Evolutionary conservation across 2,888 invertebrate species (phyloP), one percentile per base, ranked within the genome.

Genomic region (Sinelater perroti): DNA sequence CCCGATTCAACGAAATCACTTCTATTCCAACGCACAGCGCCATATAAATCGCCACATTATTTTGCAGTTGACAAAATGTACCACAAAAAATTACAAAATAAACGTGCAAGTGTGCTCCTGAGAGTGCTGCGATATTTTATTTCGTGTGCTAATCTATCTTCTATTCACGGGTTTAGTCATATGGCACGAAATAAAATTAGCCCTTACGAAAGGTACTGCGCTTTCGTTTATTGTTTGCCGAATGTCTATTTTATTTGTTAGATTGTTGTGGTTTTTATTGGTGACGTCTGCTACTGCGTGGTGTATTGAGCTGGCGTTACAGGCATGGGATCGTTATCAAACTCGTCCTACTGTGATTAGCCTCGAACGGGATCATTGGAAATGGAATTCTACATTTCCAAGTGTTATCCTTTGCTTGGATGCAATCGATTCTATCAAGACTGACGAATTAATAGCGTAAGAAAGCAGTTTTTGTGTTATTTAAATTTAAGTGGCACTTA

Each of bases 141-240:
- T 33, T 66, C 63, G 47, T 64, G 68, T 40, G 61, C 70, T 14
- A 67, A 64, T 47, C 66, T 65, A 35, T 69, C 70, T 3, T 71
- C 74, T 3, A 68, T 75, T 50, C 74, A 73, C 61, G 76, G 75
- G 3, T 62, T 75, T 16, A 67, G 64, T 8, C 74, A 76, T 45
- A 62, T 73, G 16, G 67, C 69, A 0, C 57, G 63, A 17, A 59
- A 58, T 33, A 68, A 62, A n/a, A 64, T 72, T 18, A 68, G 69
- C 40, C 45, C 59, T 0, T 30, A 62, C 14, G 76, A 75, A 63
- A 70, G 71, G 76, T 74, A 65, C 20, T 33, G 13, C 31, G 21
- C n/a, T 11, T 7, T 14, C n/a, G n/a, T n/a, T n/a, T n/a, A n/a
- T n/a, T n/a, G n/a, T n/a, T n/a, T n/a, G n/a, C n/a, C n/a, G n/a